Conservation (phyloP, 2,888 invertebrate genomes). For the Pseudococcus viburni region DNA sequence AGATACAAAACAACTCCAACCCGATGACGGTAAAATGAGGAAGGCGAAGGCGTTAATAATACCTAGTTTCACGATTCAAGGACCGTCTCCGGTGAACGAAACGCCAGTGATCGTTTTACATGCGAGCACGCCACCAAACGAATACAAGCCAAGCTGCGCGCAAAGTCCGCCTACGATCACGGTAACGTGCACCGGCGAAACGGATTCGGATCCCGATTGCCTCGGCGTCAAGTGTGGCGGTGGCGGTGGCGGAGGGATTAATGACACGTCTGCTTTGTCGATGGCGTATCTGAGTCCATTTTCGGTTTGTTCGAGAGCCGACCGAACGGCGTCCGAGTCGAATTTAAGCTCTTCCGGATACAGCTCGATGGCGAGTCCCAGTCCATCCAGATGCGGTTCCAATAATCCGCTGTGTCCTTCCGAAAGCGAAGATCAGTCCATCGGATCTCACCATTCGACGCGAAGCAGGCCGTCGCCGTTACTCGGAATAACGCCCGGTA, state of each 20-base stretch:
- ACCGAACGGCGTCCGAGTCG: constrained; percentile 85
- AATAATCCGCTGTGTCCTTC: constrained; percentile 84
- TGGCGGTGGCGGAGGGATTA: constrained; percentile 71
- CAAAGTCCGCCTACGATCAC: constrained; percentile 79
- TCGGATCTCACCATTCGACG: constrained; percentile 68
- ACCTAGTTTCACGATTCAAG: constrained; percentile 78
- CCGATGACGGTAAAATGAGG: neutral
- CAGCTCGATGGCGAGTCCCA: constrained; percentile 88
- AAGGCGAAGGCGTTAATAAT: constrained; percentile 72
- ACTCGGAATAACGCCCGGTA: constrained; percentile 76
- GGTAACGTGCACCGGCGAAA: constrained; percentile 82
- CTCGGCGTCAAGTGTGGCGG: constrained; percentile 70
- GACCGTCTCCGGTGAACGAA: constrained; percentile 77
- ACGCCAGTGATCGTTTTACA: constrained; percentile 71
- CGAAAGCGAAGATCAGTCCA: constrained; percentile 78
- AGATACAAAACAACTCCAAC: too few species aligned
- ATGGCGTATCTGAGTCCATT: constrained; percentile 87
- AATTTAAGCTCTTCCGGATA: constrained; percentile 88
- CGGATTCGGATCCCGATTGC: constrained; percentile 81
- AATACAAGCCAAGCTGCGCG: constrained; percentile 70
- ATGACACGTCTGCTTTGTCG: constrained; percentile 71
- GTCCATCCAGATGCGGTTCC: constrained; percentile 85
- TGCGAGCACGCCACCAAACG: constrained; percentile 76
- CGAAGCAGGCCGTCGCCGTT: constrained; percentile 76
- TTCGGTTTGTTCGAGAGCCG: constrained; percentile 80